Evolutionary conservation across 2,888 invertebrate species (phyloP).

Genomic region (Antheraea assamensis): DNA sequence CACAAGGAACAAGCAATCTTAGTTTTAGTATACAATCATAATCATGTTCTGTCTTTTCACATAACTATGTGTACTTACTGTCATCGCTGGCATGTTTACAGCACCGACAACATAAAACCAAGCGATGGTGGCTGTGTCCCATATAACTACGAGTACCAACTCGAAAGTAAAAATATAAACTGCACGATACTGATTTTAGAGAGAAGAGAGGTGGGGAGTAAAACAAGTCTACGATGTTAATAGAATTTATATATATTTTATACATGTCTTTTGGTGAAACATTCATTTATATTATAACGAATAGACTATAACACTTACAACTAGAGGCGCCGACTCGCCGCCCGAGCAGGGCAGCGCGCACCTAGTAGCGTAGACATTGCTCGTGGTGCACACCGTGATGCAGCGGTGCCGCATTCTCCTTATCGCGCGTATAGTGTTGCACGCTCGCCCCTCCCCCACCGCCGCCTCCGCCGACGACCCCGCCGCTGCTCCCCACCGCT

Average conservation of each 20-base stretch:
- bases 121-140: no score
- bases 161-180: no score
- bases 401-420: conserved; percentile 72
- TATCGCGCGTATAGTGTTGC: conserved; percentile 65
- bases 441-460: conserved; percentile 28
- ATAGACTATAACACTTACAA: conserved; percentile 30
- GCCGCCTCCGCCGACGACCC: conserved; percentile 30
- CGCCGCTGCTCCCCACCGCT: conserved; percentile 29
- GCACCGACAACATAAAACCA: no score
- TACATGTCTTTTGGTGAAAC: conserved; percentile 44
- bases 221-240: neutral
- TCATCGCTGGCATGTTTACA: no score
- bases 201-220: neutral
- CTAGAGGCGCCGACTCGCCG: neutral
- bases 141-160: no score
- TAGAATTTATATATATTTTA: conserved; percentile 37
- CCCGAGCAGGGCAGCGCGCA: conserved; percentile 8
- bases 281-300: conserved; percentile 37
- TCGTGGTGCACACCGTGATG: conserved; percentile 70
- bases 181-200: no score
- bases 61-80: no score
- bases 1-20: no score
- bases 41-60: no score
- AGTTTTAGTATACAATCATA: no score
- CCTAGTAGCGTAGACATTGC: conserved; percentile 74